These are phyloP conservation scores for Nebria salina DNA, from an alignment of 2,888 invertebrate genomes.

Conservation along the genomic window DNA sequence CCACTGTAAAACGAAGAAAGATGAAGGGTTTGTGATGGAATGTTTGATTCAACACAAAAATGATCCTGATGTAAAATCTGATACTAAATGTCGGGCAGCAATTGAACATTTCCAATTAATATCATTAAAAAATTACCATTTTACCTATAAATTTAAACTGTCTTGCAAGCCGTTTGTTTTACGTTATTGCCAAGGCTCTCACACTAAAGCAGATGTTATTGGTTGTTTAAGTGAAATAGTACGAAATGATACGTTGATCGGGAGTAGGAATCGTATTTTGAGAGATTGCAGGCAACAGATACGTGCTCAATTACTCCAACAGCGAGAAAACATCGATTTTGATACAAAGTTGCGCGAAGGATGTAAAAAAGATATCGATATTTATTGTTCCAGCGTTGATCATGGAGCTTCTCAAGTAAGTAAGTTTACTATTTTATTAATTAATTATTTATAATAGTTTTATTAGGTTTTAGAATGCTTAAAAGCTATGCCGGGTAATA, in stretches of 20 bases:
- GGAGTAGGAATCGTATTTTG: conserved; percentile 80
- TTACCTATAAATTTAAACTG: conserved; percentile 93
- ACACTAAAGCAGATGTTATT: conserved; percentile 83
- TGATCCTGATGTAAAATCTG: conserved; percentile 80
- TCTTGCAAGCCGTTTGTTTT: conserved; percentile 87
- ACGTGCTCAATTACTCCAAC: conserved; percentile 89
- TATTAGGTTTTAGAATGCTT: conserved; percentile 83
- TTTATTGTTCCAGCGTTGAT: conserved; percentile 74
- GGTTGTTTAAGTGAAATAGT: conserved; percentile 90
- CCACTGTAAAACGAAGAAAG: conserved; percentile 77
- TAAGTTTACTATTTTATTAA: conserved; percentile 51
- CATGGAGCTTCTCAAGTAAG: conserved; percentile 72
- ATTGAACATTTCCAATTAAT: conserved; percentile 98
- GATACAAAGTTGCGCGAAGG: conserved; percentile 86
- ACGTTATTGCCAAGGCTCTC: conserved; percentile 74
- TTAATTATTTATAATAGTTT: neutral
- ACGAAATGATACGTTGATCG: conserved; percentile 85
- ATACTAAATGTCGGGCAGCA: conserved; percentile 87
- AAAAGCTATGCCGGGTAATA: conserved; percentile 68
- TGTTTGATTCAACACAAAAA: conserved; percentile 94
- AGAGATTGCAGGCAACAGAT: conserved; percentile 92
- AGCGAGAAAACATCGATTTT: conserved; percentile 87
- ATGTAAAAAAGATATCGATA: conserved; percentile 81
- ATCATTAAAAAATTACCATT: conserved; percentile 91
- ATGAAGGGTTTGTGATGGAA: conserved; percentile 91